Percentiles rank a stretch among this genome's conserved stretches.
Evolutionary conservation across 2,888 invertebrate species (phyloP).

Genomic region (Apocheima hispidaria): DNA sequence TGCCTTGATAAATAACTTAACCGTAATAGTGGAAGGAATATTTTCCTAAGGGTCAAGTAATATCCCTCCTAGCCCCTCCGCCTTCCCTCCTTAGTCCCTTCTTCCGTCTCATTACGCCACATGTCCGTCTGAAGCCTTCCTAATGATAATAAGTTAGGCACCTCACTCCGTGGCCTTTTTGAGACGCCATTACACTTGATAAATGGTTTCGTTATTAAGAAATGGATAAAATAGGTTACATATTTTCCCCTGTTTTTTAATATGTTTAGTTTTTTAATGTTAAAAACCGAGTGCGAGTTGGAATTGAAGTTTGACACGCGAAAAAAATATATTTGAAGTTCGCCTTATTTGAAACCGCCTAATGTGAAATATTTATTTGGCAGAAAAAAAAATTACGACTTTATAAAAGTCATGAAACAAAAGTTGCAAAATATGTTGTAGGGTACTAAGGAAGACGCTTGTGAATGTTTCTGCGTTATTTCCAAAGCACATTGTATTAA

Average conservation of each 20-base stretch:
- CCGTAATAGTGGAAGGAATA: constrained; percentile 3
- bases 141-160: constrained; percentile 29
- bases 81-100: constrained; percentile 22
- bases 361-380: no score
- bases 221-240: constrained; percentile 1
- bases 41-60: constrained; percentile 14
- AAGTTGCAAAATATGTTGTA: no score
- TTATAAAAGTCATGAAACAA: no score
- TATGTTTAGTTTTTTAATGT: no score
- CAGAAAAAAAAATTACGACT: no score
- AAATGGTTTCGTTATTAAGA: constrained; percentile 16
- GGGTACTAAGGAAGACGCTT: no score
- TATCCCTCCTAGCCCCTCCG: background rate
- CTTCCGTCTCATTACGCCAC: constrained; percentile 41
- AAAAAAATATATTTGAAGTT: no score
- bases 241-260: background rate
- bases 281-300: no score
- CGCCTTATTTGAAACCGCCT: no score
- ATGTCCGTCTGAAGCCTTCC: constrained; percentile 18
- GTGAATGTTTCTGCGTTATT: no score
- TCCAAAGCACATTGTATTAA: no score
- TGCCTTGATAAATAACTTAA: constrained; percentile 1
- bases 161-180: constrained; percentile 10
- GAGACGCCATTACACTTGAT: constrained; percentile 12
- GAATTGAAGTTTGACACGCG: no score